Percentiles rank a stretch among this genome's conserved stretches.
Evolutionary conservation across 2,888 invertebrate genomes (phyloP).

Genomic region (Anarsia innoxiella): DNA sequence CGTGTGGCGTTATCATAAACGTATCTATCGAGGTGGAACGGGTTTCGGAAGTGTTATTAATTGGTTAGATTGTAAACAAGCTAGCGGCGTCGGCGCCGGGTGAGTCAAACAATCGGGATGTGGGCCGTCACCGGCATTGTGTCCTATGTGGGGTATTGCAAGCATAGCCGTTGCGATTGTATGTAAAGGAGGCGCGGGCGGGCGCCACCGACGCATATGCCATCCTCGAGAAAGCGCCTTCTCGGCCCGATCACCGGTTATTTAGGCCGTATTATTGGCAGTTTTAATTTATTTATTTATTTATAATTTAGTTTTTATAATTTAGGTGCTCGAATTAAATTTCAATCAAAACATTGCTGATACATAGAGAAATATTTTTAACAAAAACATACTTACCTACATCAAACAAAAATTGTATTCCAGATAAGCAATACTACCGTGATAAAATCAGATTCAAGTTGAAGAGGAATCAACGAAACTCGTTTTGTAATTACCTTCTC

Average conservation of each 20-base stretch:
- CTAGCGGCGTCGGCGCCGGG: constrained; percentile 46
- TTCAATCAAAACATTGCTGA: too few species aligned
- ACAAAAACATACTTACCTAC: too few species aligned
- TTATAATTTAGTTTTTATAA: too few species aligned
- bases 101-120: constrained; percentile 67
- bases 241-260: too few species aligned
- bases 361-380: too few species aligned
- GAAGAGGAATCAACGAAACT: constrained; percentile 17
- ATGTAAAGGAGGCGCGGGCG: constrained; percentile 68
- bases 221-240: constrained; percentile 49
- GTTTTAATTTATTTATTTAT: too few species aligned
- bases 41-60: constrained; percentile 51
- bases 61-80: constrained; percentile 63
- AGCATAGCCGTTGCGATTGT: constrained; percentile 53
- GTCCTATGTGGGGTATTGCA: constrained; percentile 35
- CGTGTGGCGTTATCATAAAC: constrained; percentile 12
- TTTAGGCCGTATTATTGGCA: too few species aligned
- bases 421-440: too few species aligned
- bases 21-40: constrained; percentile 25
- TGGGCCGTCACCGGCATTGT: constrained; percentile 46
- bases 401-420: too few species aligned
- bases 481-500: constrained; percentile 20
- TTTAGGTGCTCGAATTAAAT: too few species aligned
- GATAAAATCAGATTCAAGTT: background rate
- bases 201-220: constrained; percentile 46